These are phyloP conservation scores for Sebastes jordani DNA, from an alignment of 2,797 vertebrate species.

Conservation along the genomic window DNA sequence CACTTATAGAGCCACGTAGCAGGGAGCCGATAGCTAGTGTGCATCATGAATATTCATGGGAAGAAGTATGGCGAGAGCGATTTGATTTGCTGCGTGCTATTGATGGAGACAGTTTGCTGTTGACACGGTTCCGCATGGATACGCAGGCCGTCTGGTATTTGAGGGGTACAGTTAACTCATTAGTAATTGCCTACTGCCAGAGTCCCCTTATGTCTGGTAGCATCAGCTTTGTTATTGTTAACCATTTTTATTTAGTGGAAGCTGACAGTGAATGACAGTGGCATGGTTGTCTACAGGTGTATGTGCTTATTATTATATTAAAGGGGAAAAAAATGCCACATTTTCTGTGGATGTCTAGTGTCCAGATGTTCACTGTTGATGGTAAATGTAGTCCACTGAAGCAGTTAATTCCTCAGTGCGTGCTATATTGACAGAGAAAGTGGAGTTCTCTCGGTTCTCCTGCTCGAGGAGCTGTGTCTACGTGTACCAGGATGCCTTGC, in stretches of 20 bases:
- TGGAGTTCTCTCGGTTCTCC: too few species aligned
- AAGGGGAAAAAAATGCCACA: too few species aligned
- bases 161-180: conserved; percentile 12
- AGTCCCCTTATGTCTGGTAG: not conserved
- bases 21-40: conserved; percentile 16
- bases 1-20: not conserved
- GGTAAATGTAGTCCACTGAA: too few species aligned
- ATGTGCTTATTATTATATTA: not conserved
- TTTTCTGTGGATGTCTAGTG: too few species aligned
- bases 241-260: not conserved
- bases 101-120: conserved; percentile 10
- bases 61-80: not conserved
- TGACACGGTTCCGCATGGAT: conserved; percentile 29
- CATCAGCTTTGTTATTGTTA: not conserved
- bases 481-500: too few species aligned
- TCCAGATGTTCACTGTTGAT: too few species aligned
- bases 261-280: not conserved
- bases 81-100: conserved; percentile 22
- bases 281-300: not conserved
- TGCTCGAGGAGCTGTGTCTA: too few species aligned
- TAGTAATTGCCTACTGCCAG: not conserved
- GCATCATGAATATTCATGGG: conserved; percentile 41
- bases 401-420: too few species aligned
- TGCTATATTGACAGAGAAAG: too few species aligned
- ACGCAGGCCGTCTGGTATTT: not conserved